Percentiles rank a stretch among this genome's conserved stretches.
These are phyloP conservation scores for Entomyzon cyanotis DNA, from an alignment of 2,113 vertebrate genomes.

Conservation along the genomic window DNA sequence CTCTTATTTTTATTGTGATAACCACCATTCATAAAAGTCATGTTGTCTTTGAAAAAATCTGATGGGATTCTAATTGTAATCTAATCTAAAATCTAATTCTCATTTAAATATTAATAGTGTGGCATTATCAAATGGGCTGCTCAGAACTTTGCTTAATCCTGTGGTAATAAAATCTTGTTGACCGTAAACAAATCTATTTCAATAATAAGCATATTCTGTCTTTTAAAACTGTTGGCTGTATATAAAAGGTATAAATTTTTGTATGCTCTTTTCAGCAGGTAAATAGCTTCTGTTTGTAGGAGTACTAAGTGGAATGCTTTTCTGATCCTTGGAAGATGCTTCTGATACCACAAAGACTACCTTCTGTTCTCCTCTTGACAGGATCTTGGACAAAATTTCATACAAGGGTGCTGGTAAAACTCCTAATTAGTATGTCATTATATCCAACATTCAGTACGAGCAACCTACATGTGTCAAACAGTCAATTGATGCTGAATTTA, in stretches of 20 bases:
- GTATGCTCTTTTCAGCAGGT: background rate
- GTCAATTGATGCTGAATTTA: background rate
- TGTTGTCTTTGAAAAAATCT: background rate
- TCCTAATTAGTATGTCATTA: background rate
- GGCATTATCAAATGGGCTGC: background rate
- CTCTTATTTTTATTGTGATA: background rate
- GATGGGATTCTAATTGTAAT: too few species aligned
- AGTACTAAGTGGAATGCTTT: background rate
- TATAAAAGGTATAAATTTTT: background rate
- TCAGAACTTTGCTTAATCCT: background rate
- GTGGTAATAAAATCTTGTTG: background rate
- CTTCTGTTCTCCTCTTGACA: background rate
- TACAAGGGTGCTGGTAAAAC: background rate
- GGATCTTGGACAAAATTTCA: background rate
- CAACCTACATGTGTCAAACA: background rate
- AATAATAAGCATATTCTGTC: background rate
- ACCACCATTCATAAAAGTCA: background rate
- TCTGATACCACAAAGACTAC: background rate
- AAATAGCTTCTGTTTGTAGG: background rate
- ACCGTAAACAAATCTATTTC: background rate
- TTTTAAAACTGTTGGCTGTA: background rate
- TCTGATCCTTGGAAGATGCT: background rate
- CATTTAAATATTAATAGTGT: background rate
- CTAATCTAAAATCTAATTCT: background rate
- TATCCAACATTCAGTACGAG: background rate